Evolutionary conservation across 2,113 vertebrate species (phyloP), one percentile per base, ranked within the genome.

Genomic region (Rana temporaria): DNA sequence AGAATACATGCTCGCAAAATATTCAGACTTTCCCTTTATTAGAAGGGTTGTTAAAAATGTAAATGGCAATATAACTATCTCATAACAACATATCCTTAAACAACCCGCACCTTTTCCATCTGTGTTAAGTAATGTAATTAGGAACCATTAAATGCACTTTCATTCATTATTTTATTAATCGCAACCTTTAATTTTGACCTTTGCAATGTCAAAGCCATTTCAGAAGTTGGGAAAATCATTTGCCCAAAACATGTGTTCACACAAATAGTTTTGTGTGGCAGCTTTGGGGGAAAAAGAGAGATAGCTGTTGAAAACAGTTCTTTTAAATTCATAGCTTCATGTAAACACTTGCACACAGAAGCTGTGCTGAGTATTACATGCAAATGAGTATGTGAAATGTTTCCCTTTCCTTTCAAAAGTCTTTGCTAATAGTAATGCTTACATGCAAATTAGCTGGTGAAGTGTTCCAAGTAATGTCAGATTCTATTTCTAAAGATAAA

Each of bases 301-400:
- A 22, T 76, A 34, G 73, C 68, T 74, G 34, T 20, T 66, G 53
- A 60, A 74, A 82, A 57, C 71, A 75, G 72, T 76, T 75, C 60
- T 82, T 82, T 75, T 76, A 82, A 76, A 82, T 82, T 82, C 81
- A 82, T 76, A 67, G 80, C 62, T 82, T 82, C 48, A 67, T 73
- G 71, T 48, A 53, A 82, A 66, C 42, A 57, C 42, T 76, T 52
- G 22, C 34, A 57, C 63, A 48, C 72, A 75, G 63, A 67, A 75
- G 62, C 75, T 82, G 32, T 76, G 24, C 48, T 56, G 24, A 65
- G 72, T 60, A 82, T 82, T 76, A 82, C 71, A 82, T 82, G 81
- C 81, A 76, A 82, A 82, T 82, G 81, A 82, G 81, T 22, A 68
- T 82, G 34, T 60, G 66, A 62, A 80, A 70, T 70, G 81, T 24